A percentile compares a stretch with the other conserved stretches of the same genome.
These are phyloP conservation scores for Exocentrus adspersus DNA, from an alignment of 2,888 invertebrate genomes.

Conservation along the genomic window DNA sequence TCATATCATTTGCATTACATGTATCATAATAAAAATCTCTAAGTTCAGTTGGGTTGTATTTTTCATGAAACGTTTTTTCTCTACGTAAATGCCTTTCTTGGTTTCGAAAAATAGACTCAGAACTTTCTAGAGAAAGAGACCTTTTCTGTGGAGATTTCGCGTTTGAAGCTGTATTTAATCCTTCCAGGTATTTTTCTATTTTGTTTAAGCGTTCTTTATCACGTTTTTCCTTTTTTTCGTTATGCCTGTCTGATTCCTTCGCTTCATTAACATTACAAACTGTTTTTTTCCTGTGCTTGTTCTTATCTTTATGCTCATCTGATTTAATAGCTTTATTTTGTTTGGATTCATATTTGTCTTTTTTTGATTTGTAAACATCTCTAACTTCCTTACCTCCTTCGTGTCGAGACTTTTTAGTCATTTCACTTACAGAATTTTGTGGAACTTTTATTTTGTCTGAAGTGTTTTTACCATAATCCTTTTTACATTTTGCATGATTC, in stretches of 20 bases:
- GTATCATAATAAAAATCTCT: not conserved
- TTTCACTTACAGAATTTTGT: slow-evolving; percentile 18
- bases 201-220: slow-evolving; percentile 14
- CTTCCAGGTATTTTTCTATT: slow-evolving; percentile 13
- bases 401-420: not conserved
- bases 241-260: not conserved
- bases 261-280: not conserved
- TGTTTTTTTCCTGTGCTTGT: not conserved
- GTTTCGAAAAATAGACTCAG: not conserved
- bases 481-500: slow-evolving; percentile 4
- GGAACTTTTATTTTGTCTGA: slow-evolving; percentile 10
- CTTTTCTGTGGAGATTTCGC: slow-evolving; percentile 1
- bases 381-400: not conserved
- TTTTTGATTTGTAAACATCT: not conserved
- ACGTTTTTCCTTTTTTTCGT: slow-evolving; percentile 21
- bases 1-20: not conserved
- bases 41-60: not conserved
- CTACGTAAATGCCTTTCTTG: slow-evolving; percentile 19
- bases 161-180: slow-evolving; percentile 3
- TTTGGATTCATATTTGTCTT: too few species aligned
- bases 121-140: slow-evolving; percentile 5
- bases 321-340: not conserved
- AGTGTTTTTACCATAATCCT: not conserved
- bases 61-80: slow-evolving; percentile 36
- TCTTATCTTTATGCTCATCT: not conserved